Evolutionary conservation across 2,113 vertebrate species (phyloP), one percentile per base, ranked within the genome.

Genomic region (Actenoides lindsayi): DNA sequence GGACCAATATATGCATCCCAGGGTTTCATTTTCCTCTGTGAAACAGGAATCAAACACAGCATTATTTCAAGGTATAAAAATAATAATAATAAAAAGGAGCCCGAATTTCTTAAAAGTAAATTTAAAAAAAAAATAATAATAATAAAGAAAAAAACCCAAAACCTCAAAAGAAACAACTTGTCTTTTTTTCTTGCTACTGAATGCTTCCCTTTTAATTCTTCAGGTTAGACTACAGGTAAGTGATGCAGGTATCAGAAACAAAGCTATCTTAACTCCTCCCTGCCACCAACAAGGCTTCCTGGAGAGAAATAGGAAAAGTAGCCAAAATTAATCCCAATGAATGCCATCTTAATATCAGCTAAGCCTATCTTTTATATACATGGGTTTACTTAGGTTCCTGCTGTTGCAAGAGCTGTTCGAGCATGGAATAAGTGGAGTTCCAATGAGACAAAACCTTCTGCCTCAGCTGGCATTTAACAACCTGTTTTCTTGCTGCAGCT

Each of bases 391-490:
- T 93, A 35, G 51, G 63, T 85, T 95, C 95, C 97, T 94, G 96
- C 96, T 97, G 96, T 89, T 97, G 69, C 92, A 94, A 96, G 95
- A 95, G 94, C 96, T 95, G 86, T 81, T 98, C 96, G 97, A 97
- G 98, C 94, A 83, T 91, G 84, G 97, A 98, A 93, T 97, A 98
- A 98, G 95, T 71, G 78, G 93, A 94, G 96, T 87, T 98, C 95
- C 98, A 96, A 97, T 77, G 91, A 98, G 97, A 98, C 74, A 71
- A 97, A 98, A 94, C 97, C 97, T 97, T 97, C 98, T 98, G 98
- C 97, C 97, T 98, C 96, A 78, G 96, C 96, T 96, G 97, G 98
- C 96, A 97, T 98, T 98, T 97, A 98, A 98, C 97, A 98, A 97
- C 97, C 96, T 97, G 95, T 95, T 98, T 98, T 96, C 97, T 96